Evolutionary conservation across 2,888 invertebrate species (phyloP), one percentile per base, ranked within the genome.

Genomic region (Plebejus melissa): DNA sequence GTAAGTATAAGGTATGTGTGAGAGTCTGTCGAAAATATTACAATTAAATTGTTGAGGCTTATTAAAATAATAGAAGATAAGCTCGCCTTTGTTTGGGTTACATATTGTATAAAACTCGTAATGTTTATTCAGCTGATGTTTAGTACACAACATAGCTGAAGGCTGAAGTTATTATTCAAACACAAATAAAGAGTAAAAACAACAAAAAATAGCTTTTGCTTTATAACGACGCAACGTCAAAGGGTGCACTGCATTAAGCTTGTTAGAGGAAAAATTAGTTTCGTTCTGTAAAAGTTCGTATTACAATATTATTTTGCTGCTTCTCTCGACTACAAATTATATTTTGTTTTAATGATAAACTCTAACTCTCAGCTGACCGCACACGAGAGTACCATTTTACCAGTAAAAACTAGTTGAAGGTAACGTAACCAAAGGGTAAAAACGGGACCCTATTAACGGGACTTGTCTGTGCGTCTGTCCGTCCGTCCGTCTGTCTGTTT

Each of bases 251-350:
- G 60, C 60, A 28, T 58, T 22, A 58, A 58, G 60, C 28, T 65
- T 65, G 60, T 65, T 65, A 65, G 28, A 58, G 58, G 60, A 32
- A 22, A 65, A 65, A 65, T 65, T 65, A 32, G 28, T 65, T 65
- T 65, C 9, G 28, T 65, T 65, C 28, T 65, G 28, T 11, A 28
- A 28, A 28, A 65, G 32, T 65, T 65, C 58, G 9, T 58, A 65
- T 65, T 65, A 28, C 60, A 28, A 65, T 65, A 65, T 58, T 22
- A 58, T 9, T 58, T 58, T 58, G 58, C 58, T 9, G n/a, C 57
- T n/a, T n/a, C 54, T 54, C 13, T 13, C 46, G 9, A 9, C 46
- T 9, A 46, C 9, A 46, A 32, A 32, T 32, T 2, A 9, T 9
- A 41, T 41, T 41, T 38, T 38, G 4, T 6, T 41, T 41, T 41